A percentile compares a stretch with the other conserved stretches of the same genome.
phyloP scores from a whole-genome alignment of 1,140 invertebrate genomes.

The Bombus consobrinus region DNA sequence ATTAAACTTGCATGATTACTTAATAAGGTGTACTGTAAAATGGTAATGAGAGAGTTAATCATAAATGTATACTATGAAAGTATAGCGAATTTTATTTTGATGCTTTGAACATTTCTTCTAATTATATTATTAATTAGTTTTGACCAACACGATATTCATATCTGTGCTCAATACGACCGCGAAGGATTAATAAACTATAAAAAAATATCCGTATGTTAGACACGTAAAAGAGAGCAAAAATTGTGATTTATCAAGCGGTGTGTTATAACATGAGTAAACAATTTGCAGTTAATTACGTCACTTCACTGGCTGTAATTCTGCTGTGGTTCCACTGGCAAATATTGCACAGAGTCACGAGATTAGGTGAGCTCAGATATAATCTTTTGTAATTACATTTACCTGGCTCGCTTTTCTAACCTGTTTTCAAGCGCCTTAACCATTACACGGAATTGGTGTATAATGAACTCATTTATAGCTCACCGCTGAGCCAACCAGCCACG shows the following conservation, averaged over 20 bases:
- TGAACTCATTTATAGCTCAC: slow-evolving; percentile 12
- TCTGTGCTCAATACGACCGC: background rate
- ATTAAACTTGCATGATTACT: too few species aligned
- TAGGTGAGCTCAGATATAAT: slow-evolving; percentile 15
- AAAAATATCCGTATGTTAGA: background rate
- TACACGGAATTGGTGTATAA: background rate
- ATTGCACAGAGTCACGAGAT: slow-evolving; percentile 9
- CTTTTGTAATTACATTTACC: slow-evolving; percentile 31
- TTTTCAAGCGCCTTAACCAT: background rate
- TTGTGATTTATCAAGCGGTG: background rate
- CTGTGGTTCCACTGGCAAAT: background rate
- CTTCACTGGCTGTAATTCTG: background rate
- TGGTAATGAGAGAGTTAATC: too few species aligned
- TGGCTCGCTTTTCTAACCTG: slow-evolving; percentile 5
- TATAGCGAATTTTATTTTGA: too few species aligned
- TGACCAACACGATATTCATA: background rate
- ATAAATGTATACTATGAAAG: too few species aligned
- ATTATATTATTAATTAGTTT: background rate
- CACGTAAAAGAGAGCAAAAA: background rate
- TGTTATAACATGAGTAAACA: background rate
- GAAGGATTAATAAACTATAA: background rate
- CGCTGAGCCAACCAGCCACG: background rate
- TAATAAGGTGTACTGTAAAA: too few species aligned
- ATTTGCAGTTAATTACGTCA: slow-evolving; percentile 15
- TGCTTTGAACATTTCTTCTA: background rate